Evolutionary conservation across 2,113 vertebrate species (phyloP), one percentile per base, ranked within the genome.

Genomic region (Anolis sagrei): DNA sequence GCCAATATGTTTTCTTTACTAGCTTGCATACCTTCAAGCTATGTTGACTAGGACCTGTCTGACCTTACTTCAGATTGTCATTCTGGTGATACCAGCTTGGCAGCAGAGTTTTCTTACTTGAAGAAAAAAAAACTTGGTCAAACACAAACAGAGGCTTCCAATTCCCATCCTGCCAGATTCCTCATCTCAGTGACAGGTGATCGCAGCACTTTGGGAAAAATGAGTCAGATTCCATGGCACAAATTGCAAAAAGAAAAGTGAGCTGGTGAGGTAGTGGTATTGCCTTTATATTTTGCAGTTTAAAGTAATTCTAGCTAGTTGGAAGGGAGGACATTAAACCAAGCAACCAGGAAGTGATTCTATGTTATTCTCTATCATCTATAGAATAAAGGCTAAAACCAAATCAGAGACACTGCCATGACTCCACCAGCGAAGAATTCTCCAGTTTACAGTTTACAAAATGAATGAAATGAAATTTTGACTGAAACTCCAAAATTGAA

Each of bases 131-230:
- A 44, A 25, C 74, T 85, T 79, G 1, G 75, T 83, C 61, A 4
- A 64, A 21, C 4, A 74, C 58, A 81, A 84, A 82, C 2, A 87
- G 27, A 85, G 85, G 39, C n/a, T 88, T 7, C 44, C 70, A 19
- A 36, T 86, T 44, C 4, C n/a, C 3, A 74, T 21, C n/a, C 34
- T 86, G 39, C 44, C 48, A 84, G 66, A 84, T 81, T 85, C 58
- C 19, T 44, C 44, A 77, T 27, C 62, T 69, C 73, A 7, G 21
- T 61, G 78, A 32, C 6, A 79, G 73, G 61, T n/a, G 62, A 32
- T 83, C 32, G 83, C 82, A 62, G 82, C 23, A 27, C 36, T 70
- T 14, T 77, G 27, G 49, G 73, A 29, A 0, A 0, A 69, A 9
- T 27, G 80, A 61, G 68, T 79, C 7, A 87, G 80, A 77, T 9